These are phyloP conservation scores for Tragopan temminckii DNA, from an alignment of 2,797 vertebrate species.

Conservation along the genomic window DNA sequence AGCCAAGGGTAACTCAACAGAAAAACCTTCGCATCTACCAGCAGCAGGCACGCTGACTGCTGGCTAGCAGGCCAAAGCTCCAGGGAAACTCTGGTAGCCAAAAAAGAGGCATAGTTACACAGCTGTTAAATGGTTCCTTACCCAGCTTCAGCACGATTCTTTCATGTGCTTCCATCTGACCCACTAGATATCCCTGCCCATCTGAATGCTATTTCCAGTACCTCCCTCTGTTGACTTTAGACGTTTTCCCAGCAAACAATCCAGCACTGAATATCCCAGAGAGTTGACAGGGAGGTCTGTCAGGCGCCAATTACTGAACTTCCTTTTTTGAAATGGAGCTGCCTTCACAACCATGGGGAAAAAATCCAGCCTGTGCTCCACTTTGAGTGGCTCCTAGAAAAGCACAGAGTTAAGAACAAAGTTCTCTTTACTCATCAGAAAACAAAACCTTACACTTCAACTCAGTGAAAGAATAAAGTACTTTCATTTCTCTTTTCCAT, in stretches of 20 bases:
- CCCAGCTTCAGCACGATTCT: background rate
- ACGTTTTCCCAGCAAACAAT: slow-evolving; percentile 47
- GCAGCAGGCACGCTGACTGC: background rate
- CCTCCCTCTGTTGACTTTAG: slow-evolving; percentile 18
- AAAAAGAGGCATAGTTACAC: background rate
- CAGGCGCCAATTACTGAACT: background rate
- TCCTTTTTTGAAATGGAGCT: background rate
- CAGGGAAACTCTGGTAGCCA: background rate
- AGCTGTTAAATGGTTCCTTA: background rate
- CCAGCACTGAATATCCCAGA: background rate
- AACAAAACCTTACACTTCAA: background rate
- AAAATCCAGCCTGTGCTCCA: background rate
- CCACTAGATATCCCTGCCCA: background rate
- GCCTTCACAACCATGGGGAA: fast-evolving
- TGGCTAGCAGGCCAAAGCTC: background rate
- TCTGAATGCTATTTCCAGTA: slow-evolving; percentile 36
- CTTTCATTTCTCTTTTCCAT: background rate
- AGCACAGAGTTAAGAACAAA: background rate
- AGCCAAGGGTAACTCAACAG: background rate
- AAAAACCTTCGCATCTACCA: background rate
- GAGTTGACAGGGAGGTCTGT: background rate
- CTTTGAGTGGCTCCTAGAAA: background rate
- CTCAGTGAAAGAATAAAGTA: background rate
- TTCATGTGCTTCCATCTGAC: background rate
- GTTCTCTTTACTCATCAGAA: background rate